phyloP scores from a whole-genome alignment of 2,888 invertebrate genomes.

The Tenodera sinensis region DNA sequence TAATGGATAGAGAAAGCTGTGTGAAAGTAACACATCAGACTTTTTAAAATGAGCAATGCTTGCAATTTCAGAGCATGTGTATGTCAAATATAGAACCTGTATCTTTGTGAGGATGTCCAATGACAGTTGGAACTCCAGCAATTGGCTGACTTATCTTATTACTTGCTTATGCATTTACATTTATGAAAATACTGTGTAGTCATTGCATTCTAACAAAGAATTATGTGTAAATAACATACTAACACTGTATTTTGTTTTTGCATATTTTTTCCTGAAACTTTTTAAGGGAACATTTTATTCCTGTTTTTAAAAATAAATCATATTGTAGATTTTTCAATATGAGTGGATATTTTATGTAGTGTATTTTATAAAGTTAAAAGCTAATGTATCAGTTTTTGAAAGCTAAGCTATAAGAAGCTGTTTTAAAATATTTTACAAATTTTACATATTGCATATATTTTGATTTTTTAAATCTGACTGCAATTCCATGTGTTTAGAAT shows the following conservation, averaged over 20 bases:
- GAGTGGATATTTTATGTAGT: neutral
- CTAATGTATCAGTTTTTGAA: neutral
- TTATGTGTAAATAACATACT: neutral
- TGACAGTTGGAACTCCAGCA: too few species aligned
- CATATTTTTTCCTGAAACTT: neutral
- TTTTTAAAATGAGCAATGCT: too few species aligned
- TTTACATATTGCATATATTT: neutral
- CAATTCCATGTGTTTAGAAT: conserved; percentile 3
- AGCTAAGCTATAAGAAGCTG: neutral
- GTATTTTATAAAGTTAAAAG: neutral
- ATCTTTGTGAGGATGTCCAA: too few species aligned
- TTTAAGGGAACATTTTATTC: neutral
- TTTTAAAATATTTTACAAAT: neutral
- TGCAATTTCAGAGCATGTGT: too few species aligned
- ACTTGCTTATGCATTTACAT: neutral
- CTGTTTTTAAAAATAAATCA: neutral
- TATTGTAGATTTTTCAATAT: neutral
- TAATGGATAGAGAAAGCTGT: too few species aligned
- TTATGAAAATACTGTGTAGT: neutral
- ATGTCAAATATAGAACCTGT: too few species aligned
- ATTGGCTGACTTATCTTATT: neutral
- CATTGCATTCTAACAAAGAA: neutral
- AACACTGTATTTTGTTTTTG: neutral
- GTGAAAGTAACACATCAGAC: too few species aligned
- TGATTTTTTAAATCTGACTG: neutral